Base-by-base conservation (phyloP, 2,888 invertebrate species). In the Athalia rosae region DNA sequence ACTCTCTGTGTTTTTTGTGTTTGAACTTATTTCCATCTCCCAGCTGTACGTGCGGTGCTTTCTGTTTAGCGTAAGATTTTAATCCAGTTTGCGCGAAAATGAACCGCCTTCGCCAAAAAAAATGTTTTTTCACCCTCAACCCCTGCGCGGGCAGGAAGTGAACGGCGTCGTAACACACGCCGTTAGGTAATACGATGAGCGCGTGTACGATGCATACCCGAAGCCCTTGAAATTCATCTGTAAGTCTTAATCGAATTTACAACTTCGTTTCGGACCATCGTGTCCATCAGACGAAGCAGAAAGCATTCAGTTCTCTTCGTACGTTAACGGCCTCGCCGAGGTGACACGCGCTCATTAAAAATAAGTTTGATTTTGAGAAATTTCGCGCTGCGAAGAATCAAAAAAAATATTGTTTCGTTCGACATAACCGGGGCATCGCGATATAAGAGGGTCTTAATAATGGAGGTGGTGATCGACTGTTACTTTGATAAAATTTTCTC, bases 391-490 rank as follows among this genome's bases (percentile, higher is more conserved):
- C 28, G 28, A 0, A 28, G 28, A 28, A 28, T 28, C 28, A 28
- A 28, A 28, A 0, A 0, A 28, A 28, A 43, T 58, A n/a, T 43
- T 4, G 56, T 43, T 3, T 11, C 67, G 4, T 13, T 62, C 4
- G 11, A 50, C n/a, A n/a, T 67, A 7, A n/a, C 67, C 15, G 8
- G 28, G 41, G 0, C 9, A 4, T 1, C 11, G 9, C 53, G 11
- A 53, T 4, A 53, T 9, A 4, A 5, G 9, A n/a, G 53, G 53
- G 6, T 11, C 11, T n/a, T 15, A 43, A 74, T 71, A 79, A 96
- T 96, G 96, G 95, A 96, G 89, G 92, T 93, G 81, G 92, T 95
- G 83, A 94, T 96, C 90, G 94, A 95, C 82, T 94, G 93, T 87
- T 96, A 96, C 90, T 95, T 95, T 85, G 95, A 96, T 82, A 92